Conservation (phyloP, 2,888 invertebrate genomes). For the Chalcosyrphus nemorum region DNA sequence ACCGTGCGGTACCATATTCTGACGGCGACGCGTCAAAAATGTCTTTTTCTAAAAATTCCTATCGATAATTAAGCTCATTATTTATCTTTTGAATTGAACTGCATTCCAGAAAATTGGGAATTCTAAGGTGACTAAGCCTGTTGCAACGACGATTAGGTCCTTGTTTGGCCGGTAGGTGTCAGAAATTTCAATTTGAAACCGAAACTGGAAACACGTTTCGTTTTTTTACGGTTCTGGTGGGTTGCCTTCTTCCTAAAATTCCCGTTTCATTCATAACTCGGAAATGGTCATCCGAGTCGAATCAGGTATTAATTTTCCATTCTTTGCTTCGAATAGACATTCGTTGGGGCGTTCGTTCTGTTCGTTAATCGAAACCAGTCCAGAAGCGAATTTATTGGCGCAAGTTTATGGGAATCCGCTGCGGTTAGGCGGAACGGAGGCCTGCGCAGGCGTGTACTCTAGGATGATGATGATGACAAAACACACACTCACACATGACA, state of each 20-base stretch:
- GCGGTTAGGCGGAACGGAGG: constrained; percentile 2
- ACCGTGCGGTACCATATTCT: constrained; percentile 19
- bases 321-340: background rate
- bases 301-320: constrained; percentile 4
- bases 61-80: constrained; percentile 19
- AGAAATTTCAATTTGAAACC: background rate
- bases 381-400: constrained; percentile 33
- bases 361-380: constrained; percentile 39
- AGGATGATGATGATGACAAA: constrained; percentile 29
- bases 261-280: constrained; percentile 64
- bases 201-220: constrained; percentile 19
- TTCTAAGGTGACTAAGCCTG: constrained; percentile 26
- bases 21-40: background rate
- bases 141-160: constrained; percentile 8
- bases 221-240: constrained; percentile 13
- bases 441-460: constrained; percentile 13
- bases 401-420: constrained; percentile 20
- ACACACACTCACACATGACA: constrained; percentile 22
- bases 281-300: constrained; percentile 24
- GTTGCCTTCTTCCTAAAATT: constrained; percentile 7
- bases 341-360: background rate
- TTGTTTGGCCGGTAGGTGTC: background rate
- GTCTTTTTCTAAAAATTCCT: background rate
- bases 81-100: constrained; percentile 15
- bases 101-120: constrained; percentile 46